Base-by-base conservation (phyloP, 2,888 invertebrate species). In the Cepaea hortensis region DNA sequence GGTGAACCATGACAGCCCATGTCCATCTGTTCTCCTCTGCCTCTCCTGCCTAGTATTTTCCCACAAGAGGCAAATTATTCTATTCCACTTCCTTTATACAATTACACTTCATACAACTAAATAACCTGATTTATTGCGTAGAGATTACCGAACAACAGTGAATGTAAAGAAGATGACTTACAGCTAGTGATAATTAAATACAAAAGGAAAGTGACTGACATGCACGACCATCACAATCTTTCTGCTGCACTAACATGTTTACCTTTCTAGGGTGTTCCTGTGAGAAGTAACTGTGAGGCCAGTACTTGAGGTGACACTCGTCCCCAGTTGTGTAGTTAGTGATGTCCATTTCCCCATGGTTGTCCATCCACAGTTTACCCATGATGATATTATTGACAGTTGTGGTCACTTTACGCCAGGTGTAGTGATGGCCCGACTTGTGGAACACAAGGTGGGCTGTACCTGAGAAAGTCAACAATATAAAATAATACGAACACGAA, bases 331-430 rank as follows among this genome's bases (percentile, higher is more conserved):
- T 96, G 89, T 97, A 97, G 94, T 99, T 99, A 88, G 96, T 96
- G 90, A 99, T 99, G 95, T 99, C 98, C 98, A 98, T 99, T 94
- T 99, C 99, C 79, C 99, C 99, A 94, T 99, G 98, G 95, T 99
- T 98, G 95, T 99, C 99, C 87, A 99, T 98, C 99, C 99, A 99
- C 91, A 99, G 96, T 95, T 98, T 98, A 90, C 99, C 99, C 87
- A 99, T 99, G 92, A 99, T 99, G 92, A 99, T 99, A 95, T 99
- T 99, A 96, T 99, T 99, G 83, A 99, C 98, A 7, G 99, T 99
- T 48, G 99, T 99, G 48, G 98, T 99, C 84, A 99, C 96, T 96
- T 99, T 99, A 91, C 98, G 96, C 98, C 99, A 99, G 11, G 98
- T 97, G 95, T 98, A 99, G 94, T 98, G 98, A 95, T 97, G 97